Evolutionary conservation across 2,113 vertebrate species (phyloP), one percentile per base, ranked within the genome.

Genomic region (Ursus arctos): DNA sequence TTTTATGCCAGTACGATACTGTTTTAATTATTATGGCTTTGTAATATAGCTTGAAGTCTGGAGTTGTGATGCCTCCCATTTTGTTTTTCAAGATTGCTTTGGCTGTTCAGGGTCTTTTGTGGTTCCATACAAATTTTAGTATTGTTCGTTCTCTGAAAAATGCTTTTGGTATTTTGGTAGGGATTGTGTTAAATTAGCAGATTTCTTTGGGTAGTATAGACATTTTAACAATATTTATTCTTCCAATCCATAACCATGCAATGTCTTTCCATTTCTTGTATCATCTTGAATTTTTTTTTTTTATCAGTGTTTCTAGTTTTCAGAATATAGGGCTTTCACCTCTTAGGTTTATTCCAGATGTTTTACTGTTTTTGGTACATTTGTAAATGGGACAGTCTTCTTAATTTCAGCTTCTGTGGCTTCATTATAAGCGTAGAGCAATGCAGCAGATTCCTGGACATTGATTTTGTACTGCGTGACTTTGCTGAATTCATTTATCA

Each of bases 21-120:
- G 40, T 26, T 47, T 7, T 28, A 26, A 2, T 76, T 28, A 8
- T 0, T 3, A 3, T 2, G 15, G 31, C 33, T n/a, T n/a, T 67
- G 65, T 18, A 33, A 18, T 8, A 16, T 33, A 33, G 31, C 31
- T 33, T 16, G 63, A 31, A 14, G 31, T 67, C 14, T 67, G 13
- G 40, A 47, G 13, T 7, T 14, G 40, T 6, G 40, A 47, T 24
- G 40, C 22, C 71, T 74, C 40, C 40, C 10, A 12, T 26, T 47
- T 14, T 47, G 40, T 74, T 47, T 43, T 7, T 7, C 72, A 76
- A 4, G 72, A 47, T 47, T 28, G 24, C 40, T 16, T 28, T 47
- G 43, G 14, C 21, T 49, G 4, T 4, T 28, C 10, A 1, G 43
- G 24, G 72, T 76, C 72, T 76, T 76, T 8, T 47, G 43, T 28